Conservation (phyloP, 1,140 invertebrate genomes). For the Rhizoglyphus robini region DNA sequence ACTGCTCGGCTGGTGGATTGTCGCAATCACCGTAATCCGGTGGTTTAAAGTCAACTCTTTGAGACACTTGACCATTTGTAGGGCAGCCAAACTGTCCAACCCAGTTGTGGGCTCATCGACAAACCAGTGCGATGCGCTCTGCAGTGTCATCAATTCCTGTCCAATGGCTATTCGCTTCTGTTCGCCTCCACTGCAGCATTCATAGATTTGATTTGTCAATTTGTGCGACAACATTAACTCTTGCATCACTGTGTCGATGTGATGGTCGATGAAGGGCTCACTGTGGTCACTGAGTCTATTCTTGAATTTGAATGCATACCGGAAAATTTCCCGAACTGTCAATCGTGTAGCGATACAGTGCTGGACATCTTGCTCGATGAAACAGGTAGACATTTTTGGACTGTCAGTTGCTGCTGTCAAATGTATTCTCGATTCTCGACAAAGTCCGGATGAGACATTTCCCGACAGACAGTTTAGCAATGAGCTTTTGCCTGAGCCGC, state of each 20-base stretch:
- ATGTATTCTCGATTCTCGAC: neutral
- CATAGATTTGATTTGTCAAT: neutral
- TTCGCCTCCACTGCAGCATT: slow-evolving; percentile 61
- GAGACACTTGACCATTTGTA: slow-evolving; percentile 8
- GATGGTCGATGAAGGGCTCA: neutral
- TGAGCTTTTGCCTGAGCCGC: slow-evolving; percentile 25
- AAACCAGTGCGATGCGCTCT: slow-evolving; percentile 86
- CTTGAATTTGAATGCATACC: neutral
- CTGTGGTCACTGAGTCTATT: no score
- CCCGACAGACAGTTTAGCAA: slow-evolving; percentile 19
- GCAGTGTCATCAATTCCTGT: slow-evolving; percentile 65
- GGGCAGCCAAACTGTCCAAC: slow-evolving; percentile 4
- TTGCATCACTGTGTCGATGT: neutral
- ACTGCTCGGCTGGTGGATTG: neutral
- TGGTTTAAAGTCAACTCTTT: neutral
- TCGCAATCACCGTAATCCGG: neutral
- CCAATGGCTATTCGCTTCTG: slow-evolving; percentile 82
- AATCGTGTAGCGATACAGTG: neutral
- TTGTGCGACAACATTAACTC: neutral
- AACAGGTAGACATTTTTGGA: no score
- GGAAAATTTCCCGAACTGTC: neutral
- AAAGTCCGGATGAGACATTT: neutral
- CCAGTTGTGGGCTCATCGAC: slow-evolving; percentile 39
- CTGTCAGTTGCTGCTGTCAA: neutral
- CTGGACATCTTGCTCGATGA: neutral